Percentiles rank a stretch among this genome's conserved stretches.
phyloP scores from a whole-genome alignment of 2,888 invertebrate genomes.

The Acleris laterana region DNA sequence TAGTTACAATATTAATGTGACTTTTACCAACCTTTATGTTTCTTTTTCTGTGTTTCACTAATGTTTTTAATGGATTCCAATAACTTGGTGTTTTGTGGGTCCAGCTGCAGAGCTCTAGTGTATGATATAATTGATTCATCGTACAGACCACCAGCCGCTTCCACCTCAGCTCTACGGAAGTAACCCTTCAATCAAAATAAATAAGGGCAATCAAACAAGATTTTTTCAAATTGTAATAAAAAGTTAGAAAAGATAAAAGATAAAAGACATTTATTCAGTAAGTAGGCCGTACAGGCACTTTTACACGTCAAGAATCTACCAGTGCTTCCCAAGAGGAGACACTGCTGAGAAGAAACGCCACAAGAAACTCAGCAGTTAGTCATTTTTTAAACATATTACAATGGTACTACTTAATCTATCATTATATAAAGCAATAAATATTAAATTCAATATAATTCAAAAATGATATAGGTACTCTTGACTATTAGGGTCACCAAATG shows the following conservation, averaged over 20 bases:
- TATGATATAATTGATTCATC: conserved; percentile 88
- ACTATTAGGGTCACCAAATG: no score
- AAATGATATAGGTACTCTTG: background rate
- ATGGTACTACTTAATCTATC: no score
- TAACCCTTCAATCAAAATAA: conserved; percentile 82
- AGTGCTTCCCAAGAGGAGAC: no score
- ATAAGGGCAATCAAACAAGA: background rate
- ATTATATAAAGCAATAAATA: no score
- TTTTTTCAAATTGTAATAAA: background rate
- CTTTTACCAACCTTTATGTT: conserved; percentile 80
- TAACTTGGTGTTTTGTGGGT: conserved; percentile 87
- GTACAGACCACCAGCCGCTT: conserved; percentile 87
- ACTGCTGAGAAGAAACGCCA: no score
- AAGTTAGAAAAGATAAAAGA: no score
- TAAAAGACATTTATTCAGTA: no score
- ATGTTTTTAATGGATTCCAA: conserved; percentile 86
- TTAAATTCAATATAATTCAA: no score
- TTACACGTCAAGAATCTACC: no score
- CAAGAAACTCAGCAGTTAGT: no score
- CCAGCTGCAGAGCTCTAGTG: conserved; percentile 86
- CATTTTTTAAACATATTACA: no score
- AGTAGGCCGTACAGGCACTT: no score
- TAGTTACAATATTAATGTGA: background rate
- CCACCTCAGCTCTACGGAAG: conserved; percentile 89
- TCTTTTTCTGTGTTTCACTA: conserved; percentile 84